These are phyloP conservation scores for Chamaea fasciata DNA, from an alignment of 2,113 vertebrate species.

Conservation along the genomic window DNA sequence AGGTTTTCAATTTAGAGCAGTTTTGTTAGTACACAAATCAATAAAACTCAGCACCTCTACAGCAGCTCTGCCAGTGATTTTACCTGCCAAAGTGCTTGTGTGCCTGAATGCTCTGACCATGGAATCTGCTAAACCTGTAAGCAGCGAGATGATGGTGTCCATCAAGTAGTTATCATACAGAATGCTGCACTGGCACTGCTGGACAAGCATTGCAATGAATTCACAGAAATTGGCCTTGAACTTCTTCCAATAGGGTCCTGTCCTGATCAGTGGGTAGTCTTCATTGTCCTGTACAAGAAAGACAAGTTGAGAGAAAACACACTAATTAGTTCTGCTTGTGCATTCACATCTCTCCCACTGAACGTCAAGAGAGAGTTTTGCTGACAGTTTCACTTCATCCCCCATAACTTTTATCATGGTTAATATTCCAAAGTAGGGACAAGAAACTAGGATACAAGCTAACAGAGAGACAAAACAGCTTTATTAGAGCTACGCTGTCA, in stretches of 20 bases:
- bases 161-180: conserved; percentile 86
- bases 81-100: conserved; percentile 92
- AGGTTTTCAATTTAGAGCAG: neutral
- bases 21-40: neutral
- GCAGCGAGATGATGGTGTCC: conserved; percentile 83
- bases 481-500: neutral
- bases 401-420: fast-evolving
- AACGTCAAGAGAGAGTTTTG: neutral
- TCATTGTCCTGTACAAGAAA: conserved; percentile 72
- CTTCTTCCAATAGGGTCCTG: conserved; percentile 84
- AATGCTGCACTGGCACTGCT: conserved; percentile 82
- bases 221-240: conserved; percentile 88
- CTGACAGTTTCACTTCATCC: neutral
- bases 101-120: conserved; percentile 85
- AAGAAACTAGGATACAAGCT: neutral
- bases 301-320: neutral
- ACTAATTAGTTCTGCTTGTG: neutral
- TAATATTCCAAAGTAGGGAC: neutral
- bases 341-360: neutral
- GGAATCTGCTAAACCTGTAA: conserved; percentile 84
- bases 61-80: neutral
- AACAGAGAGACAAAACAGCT: neutral
- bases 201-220: conserved; percentile 83
- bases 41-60: neutral
- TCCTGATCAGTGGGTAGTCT: conserved; percentile 83